These are phyloP conservation scores for Pangasius djambal DNA, from an alignment of 2,797 vertebrate genomes.

Conservation along the genomic window DNA sequence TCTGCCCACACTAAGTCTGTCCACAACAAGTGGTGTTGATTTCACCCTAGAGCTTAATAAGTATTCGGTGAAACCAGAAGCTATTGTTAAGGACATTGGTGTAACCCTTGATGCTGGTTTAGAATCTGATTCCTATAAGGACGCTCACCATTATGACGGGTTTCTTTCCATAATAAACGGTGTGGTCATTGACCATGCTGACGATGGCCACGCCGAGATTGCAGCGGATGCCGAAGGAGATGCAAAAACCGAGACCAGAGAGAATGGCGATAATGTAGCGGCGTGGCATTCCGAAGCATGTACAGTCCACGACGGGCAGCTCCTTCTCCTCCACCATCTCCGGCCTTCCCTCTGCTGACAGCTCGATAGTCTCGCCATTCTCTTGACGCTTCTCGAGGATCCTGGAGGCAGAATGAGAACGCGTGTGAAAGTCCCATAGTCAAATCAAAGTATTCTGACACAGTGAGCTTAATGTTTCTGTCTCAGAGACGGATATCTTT, in stretches of 20 bases:
- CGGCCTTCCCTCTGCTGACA: conserved; percentile 85
- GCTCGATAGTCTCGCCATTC: conserved; percentile 87
- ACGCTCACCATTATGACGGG: conserved; percentile 83
- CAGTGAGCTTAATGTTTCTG: background rate
- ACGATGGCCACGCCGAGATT: conserved; percentile 94
- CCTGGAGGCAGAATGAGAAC: conserved; percentile 62
- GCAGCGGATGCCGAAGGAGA: conserved; percentile 95
- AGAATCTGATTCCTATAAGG: background rate
- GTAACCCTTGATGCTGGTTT: background rate
- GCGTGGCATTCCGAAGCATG: conserved; percentile 89
- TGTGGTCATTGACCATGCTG: conserved; percentile 95
- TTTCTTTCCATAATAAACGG: conserved; percentile 84
- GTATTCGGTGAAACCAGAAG: background rate
- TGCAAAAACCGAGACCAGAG: conserved; percentile 91
- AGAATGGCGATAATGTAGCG: conserved; percentile 94
- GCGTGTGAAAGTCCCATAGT: background rate
- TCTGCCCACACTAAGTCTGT: conserved; percentile 30
- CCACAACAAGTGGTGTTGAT: conserved; percentile 4
- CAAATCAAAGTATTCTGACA: background rate
- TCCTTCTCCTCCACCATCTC: conserved; percentile 81
- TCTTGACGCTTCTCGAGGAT: conserved; percentile 85
- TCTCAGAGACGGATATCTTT: background rate
- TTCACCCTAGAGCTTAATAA: background rate
- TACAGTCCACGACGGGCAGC: conserved; percentile 87
- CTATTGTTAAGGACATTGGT: conserved; percentile 10